Base-by-base conservation (phyloP, 92 coral and sea anemone genomes). In the Meandrina meandrites region DNA sequence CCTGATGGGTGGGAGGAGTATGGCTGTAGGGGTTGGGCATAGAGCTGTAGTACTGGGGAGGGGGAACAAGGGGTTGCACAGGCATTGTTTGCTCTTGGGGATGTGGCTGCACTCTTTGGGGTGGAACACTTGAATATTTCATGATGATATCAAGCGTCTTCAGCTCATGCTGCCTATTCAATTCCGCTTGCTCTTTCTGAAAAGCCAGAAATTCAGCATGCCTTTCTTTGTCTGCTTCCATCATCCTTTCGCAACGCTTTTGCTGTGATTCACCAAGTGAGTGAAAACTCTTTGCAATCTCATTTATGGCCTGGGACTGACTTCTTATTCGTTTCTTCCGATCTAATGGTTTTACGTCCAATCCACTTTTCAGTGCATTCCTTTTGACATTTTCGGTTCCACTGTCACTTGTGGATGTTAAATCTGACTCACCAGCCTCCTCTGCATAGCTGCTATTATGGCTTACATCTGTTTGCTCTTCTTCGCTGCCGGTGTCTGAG, bases 131-230 rank as follows among this genome's bases (percentile, higher is more conserved):
- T 53, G 82, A 82, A 88, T 75, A 74, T 76, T 88, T 83, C 91
- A 66, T 88, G 74, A 79, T 68, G 57, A 88, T 58, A 8, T 89
- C 86, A 77, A 89, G 81, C 80, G 79, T 77, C 79, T 73, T 79
- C 40, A 89, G 67, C 89, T 89, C 89, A 66, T 84, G 92, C 76
- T 78, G 89, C 64, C 89, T 78, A 66, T 89, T 88, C 58, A 82
- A 62, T 85, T 89, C 92, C 2, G 92, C 89, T 78, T 89, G 89
- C 73, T 89, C 89, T 72, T 73, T 79, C 69, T 79, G 92, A 70
- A 84, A 84, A 22, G 75, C 77, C 47, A 89, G 37, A 89, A 89
- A 84, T 89, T 68, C 86, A 32, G 80, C 81, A 64, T 84, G 86
- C 75, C 89, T 84, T 85, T 85, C 86, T 21, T 85, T 89, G 56